These are phyloP conservation scores for Seriola quinqueradiata DNA, from an alignment of 2,113 vertebrate genomes.

Conservation along the genomic window DNA sequence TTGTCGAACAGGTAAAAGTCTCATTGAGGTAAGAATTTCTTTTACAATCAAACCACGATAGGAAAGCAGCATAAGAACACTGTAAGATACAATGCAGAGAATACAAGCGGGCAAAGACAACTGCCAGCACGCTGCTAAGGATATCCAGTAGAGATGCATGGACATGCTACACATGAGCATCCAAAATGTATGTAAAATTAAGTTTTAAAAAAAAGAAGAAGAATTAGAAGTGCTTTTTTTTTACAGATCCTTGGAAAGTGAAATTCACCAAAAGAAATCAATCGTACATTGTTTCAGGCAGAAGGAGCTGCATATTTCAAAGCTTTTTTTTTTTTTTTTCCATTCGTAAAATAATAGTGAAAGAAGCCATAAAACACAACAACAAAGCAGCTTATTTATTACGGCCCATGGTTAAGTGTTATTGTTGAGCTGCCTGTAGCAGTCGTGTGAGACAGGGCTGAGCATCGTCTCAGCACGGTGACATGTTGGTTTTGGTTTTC, in stretches of 20 bases:
- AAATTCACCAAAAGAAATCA: neutral
- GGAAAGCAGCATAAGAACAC: neutral
- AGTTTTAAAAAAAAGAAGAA: neutral
- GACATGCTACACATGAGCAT: no score
- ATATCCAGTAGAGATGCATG: no score
- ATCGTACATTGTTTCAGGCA: neutral
- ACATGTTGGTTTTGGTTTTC: neutral
- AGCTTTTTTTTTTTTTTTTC: neutral
- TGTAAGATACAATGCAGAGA: neutral
- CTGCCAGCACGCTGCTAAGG: neutral
- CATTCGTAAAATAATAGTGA: neutral
- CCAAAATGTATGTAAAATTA: no score
- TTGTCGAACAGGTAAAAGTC: neutral
- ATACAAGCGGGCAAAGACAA: neutral
- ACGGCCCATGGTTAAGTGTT: neutral
- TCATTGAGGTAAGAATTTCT: neutral
- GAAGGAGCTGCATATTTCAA: neutral
- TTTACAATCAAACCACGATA: neutral
- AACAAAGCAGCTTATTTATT: neutral
- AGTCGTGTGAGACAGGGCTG: neutral
- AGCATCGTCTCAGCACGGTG: neutral
- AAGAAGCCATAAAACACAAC: neutral
- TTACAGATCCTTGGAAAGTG: neutral
- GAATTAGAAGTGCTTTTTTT: neutral
- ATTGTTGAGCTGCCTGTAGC: neutral